Conservation (phyloP, 2,797 vertebrate genomes). For the Scleropages formosus region DNA sequence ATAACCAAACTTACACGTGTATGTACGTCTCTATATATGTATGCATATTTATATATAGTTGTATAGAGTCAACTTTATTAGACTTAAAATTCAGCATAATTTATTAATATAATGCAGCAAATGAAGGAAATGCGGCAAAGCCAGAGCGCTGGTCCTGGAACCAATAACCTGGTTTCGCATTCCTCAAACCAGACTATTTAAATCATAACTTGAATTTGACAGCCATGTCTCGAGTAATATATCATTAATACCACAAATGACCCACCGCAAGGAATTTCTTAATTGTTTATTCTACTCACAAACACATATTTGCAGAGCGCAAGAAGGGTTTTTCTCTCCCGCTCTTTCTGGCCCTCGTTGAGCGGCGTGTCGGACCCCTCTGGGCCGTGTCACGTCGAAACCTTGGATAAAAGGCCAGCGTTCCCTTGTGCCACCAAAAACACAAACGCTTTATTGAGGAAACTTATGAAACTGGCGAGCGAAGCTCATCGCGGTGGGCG, state of each 20-base stretch:
- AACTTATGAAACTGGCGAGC: conserved; percentile 70
- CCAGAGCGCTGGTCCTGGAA: neutral
- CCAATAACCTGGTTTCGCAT: neutral
- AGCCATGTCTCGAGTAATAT: neutral
- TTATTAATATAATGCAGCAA: neutral
- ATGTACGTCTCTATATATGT: too few relatives aligned
- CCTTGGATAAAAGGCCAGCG: conserved; percentile 56
- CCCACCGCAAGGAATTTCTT: neutral
- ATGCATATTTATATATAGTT: too few relatives aligned
- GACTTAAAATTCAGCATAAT: neutral
- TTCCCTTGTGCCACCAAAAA: conserved; percentile 61
- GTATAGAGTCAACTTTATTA: too few relatives aligned
- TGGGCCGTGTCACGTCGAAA: conserved; percentile 66
- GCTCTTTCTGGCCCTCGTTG: conserved; percentile 19
- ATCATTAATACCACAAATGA: conserved; percentile 25
- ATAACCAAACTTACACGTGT: too few relatives aligned
- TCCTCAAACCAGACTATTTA: neutral
- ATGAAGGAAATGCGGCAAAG: neutral
- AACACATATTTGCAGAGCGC: conserved; percentile 12
- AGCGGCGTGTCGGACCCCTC: conserved; percentile 41
- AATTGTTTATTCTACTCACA: conserved; percentile 15
- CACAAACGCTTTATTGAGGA: conserved; percentile 74
- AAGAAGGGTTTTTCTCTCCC: conserved; percentile 41
- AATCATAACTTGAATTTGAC: conserved; percentile 1
- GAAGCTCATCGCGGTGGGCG: conserved; percentile 42